Evolutionary conservation across 2,888 invertebrate species (phyloP).

Genomic region (Dasysyrphus albostriatus): DNA sequence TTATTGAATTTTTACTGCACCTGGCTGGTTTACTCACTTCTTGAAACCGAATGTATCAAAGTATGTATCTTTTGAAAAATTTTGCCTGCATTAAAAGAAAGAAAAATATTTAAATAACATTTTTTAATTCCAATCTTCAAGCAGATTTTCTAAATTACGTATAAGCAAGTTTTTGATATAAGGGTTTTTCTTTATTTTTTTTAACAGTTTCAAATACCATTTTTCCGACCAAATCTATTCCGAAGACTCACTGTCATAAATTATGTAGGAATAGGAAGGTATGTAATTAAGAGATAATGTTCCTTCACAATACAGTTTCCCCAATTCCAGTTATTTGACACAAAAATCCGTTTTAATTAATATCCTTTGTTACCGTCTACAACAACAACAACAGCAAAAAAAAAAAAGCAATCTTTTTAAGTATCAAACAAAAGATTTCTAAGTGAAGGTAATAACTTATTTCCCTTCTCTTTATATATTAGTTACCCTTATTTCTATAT

Average conservation of each 20-base stretch:
- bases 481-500: slow-evolving; percentile 38
- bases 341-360: slow-evolving; percentile 75
- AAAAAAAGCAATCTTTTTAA: slow-evolving; percentile 46
- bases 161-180: no score
- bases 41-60: no score
- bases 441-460: slow-evolving; percentile 73
- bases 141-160: no score
- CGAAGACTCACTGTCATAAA: slow-evolving; percentile 35
- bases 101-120: no score
- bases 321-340: slow-evolving; percentile 69
- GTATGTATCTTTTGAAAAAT: no score
- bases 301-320: slow-evolving; percentile 33
- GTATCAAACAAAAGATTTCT: slow-evolving; percentile 71
- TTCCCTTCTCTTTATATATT: slow-evolving; percentile 43
- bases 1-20: no score
- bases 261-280: background rate
- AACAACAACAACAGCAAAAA: background rate
- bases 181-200: background rate
- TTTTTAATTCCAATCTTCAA: no score
- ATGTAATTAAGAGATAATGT: slow-evolving; percentile 65
- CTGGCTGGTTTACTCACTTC: no score
- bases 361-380: slow-evolving; percentile 56
- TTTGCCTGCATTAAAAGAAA: no score
- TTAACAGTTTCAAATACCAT: no score
- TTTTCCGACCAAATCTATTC: background rate